Conservation (phyloP, 2,113 vertebrate species). For the Erythrocebus patas region DNA sequence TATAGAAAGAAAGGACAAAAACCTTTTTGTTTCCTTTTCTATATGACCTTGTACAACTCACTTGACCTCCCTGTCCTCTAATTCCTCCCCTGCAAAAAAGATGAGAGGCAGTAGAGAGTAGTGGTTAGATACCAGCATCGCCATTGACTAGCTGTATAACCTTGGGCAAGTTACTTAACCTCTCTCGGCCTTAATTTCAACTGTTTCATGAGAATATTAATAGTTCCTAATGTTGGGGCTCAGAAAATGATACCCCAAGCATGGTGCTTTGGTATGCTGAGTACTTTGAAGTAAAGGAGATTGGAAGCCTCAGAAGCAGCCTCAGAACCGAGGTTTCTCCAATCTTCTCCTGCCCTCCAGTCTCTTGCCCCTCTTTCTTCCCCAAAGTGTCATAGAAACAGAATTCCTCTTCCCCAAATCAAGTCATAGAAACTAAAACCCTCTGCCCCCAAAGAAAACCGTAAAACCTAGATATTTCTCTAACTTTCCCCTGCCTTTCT, state of each 20-base stretch:
- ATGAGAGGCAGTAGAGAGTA: background rate
- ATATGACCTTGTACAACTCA: background rate
- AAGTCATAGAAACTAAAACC: background rate
- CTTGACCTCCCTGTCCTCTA: background rate
- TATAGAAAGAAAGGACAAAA: background rate
- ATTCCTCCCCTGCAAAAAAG: background rate
- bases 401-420: background rate
- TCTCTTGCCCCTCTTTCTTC: background rate
- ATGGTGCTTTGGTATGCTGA: background rate
- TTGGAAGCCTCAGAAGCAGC: background rate
- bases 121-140: background rate
- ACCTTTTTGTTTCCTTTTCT: background rate
- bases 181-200: background rate
- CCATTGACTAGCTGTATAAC: background rate
- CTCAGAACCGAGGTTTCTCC: background rate
- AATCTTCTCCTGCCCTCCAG: background rate
- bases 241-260: background rate
- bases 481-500: background rate
- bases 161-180: background rate
- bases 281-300: background rate
- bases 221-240: background rate
- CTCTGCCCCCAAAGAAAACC: background rate
- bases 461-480: background rate
- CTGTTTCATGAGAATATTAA: too few species aligned
- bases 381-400: background rate